Conservation (phyloP, 2,888 invertebrate species). For the Notodonta dromedarius region DNA sequence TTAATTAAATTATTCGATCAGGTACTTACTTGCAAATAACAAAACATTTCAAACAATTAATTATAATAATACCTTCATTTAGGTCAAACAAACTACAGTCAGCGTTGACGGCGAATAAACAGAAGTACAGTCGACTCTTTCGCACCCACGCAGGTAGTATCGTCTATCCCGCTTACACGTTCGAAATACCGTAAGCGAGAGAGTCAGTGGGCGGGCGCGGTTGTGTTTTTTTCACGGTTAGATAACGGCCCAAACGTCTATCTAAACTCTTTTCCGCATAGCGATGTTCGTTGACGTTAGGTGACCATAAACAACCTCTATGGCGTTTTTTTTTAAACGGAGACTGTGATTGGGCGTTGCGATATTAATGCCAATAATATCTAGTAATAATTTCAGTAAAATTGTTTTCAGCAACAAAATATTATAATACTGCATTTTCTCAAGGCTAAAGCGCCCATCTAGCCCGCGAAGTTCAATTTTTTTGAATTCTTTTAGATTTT, state of each 20-base stretch:
- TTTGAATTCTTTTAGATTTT: too few species aligned
- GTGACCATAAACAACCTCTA: conserved; percentile 42
- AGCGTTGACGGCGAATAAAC: conserved; percentile 47
- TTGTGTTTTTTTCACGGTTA: conserved; percentile 77
- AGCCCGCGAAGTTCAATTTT: too few species aligned
- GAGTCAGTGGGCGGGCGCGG: conserved; percentile 67
- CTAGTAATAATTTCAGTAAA: too few species aligned
- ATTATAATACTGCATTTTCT: too few species aligned
- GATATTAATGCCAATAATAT: too few species aligned
- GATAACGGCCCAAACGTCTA: conserved; percentile 73
- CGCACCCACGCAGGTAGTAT: conserved; percentile 42
- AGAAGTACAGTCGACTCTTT: conserved; percentile 56
- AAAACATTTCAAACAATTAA: conserved; percentile 62
- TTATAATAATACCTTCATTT: conserved; percentile 70
- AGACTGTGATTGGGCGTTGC: neutral
- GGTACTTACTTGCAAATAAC: conserved; percentile 12
- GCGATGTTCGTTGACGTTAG: conserved; percentile 60
- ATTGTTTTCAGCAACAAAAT: too few species aligned
- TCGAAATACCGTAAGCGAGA: conserved; percentile 80
- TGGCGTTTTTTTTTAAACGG: neutral
- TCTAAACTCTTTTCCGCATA: conserved; percentile 61
- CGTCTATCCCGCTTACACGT: conserved; percentile 62
- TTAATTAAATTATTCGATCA: too few species aligned
- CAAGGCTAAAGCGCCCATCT: too few species aligned
- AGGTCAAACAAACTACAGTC: conserved; percentile 60